A percentile compares a stretch with the other conserved stretches of the same genome.
These are phyloP conservation scores for Melanocharis versteri DNA, from an alignment of 2,113 vertebrate genomes.

Conservation along the genomic window DNA sequence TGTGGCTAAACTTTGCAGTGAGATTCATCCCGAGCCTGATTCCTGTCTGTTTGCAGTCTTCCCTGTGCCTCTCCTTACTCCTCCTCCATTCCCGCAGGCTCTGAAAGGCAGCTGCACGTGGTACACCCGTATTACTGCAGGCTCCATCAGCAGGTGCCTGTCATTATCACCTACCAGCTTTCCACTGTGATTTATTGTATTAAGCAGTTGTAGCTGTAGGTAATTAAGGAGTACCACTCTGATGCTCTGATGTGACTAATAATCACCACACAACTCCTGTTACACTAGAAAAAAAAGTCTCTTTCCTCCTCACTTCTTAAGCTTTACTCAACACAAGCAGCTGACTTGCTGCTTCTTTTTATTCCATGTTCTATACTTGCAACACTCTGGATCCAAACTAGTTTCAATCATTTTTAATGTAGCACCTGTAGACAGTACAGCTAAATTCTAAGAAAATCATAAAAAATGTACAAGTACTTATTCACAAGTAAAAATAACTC, in stretches of 20 bases:
- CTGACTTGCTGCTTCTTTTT: not conserved
- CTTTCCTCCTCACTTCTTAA: not conserved
- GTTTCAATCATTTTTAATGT: not conserved
- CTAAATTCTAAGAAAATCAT: not conserved
- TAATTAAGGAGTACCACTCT: not conserved
- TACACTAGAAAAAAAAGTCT: not conserved
- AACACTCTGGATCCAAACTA: not conserved
- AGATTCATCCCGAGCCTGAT: not conserved
- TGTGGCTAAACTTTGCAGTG: not conserved
- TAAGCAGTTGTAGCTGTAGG: not conserved
- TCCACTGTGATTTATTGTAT: not conserved
- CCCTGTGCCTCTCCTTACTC: not conserved
- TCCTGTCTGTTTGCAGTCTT: not conserved
- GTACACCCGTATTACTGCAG: not conserved
- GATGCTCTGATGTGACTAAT: not conserved
- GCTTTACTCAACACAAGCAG: not conserved
- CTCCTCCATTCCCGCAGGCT: not conserved
- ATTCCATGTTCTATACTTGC: not conserved
- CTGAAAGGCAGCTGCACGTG: not conserved
- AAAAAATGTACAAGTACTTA: not conserved
- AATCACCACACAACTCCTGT: not conserved
- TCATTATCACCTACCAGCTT: not conserved
- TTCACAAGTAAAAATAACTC: not conserved
- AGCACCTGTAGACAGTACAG: not conserved
- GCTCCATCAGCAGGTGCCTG: not conserved